A percentile compares a stretch with the other conserved stretches of the same genome.
These are phyloP conservation scores for Poecile atricapillus DNA, from an alignment of 2,113 vertebrate species.

Conservation along the genomic window DNA sequence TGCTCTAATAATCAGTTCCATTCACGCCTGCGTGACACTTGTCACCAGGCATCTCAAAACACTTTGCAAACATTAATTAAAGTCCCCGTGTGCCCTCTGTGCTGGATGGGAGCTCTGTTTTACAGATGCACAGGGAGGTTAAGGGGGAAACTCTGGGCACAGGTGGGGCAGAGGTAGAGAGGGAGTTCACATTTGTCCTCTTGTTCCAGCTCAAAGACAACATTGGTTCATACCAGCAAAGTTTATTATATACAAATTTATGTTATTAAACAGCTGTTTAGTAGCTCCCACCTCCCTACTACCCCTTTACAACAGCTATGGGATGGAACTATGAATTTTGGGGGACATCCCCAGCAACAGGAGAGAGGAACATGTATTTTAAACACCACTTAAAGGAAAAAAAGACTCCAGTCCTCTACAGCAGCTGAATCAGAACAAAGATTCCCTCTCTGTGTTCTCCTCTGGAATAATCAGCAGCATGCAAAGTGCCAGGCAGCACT, in stretches of 20 bases:
- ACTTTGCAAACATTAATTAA: conserved; percentile 38
- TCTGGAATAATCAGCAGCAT: conserved; percentile 18
- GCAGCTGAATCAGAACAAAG: not conserved
- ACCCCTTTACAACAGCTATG: not conserved
- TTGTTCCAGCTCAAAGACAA: not conserved
- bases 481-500: conserved; percentile 26
- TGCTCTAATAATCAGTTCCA: conserved; percentile 19
- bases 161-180: not conserved
- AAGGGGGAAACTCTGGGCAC: not conserved
- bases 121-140: not conserved
- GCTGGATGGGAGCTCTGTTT: not conserved
- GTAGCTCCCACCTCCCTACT: not conserved
- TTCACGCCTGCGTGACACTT: not conserved
- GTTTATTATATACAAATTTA: not conserved
- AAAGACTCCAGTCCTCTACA: not conserved
- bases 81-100: not conserved
- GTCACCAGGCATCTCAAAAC: conserved; percentile 25
- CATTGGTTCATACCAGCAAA: not conserved
- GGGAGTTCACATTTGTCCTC: not conserved
- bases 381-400: not conserved
- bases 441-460: not conserved
- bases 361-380: not conserved
- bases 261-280: not conserved
- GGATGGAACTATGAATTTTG: not conserved
- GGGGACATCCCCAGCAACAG: not conserved